These are phyloP conservation scores for Falcaria lacertinaria DNA, from an alignment of 2,888 invertebrate species.

Conservation along the genomic window DNA sequence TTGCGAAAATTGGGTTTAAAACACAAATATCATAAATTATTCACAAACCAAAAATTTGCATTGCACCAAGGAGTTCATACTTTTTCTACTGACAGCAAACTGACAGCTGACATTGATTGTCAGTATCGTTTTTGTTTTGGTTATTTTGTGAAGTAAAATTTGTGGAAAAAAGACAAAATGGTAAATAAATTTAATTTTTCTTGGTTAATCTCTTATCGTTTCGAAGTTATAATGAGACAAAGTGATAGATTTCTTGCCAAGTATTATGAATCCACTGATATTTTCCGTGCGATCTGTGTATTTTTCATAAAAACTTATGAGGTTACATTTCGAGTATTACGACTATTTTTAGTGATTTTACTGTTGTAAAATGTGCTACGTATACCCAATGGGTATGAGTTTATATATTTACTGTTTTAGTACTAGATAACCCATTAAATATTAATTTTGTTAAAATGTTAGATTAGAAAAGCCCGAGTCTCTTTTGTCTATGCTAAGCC, in stretches of 20 bases:
- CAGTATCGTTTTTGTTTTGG: constrained; percentile 33
- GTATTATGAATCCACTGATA: constrained; percentile 24
- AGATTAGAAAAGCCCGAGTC: constrained; percentile 8
- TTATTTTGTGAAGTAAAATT: constrained; percentile 23
- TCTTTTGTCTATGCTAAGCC: constrained; percentile 35
- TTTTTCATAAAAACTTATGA: constrained; percentile 22
- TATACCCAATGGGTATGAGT: constrained; percentile 27
- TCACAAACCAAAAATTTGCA: no score
- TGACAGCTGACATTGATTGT: constrained; percentile 7
- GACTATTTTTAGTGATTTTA: constrained; percentile 9
- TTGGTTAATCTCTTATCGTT: constrained; percentile 36
- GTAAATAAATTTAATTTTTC: constrained; percentile 57
- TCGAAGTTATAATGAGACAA: neutral
- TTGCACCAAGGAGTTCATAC: no score
- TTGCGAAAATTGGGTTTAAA: no score
- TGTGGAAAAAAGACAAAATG: constrained; percentile 45
- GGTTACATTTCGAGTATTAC: constrained; percentile 16
- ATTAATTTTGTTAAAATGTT: neutral
- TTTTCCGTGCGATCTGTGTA: constrained; percentile 36
- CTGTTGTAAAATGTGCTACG: constrained; percentile 3
- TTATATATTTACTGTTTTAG: neutral
- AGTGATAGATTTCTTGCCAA: constrained; percentile 10
- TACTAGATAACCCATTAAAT: neutral
- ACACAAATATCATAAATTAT: no score
- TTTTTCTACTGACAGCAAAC: neutral